Conservation (phyloP, 1,140 invertebrate genomes). For the Aplysia californica region DNA sequence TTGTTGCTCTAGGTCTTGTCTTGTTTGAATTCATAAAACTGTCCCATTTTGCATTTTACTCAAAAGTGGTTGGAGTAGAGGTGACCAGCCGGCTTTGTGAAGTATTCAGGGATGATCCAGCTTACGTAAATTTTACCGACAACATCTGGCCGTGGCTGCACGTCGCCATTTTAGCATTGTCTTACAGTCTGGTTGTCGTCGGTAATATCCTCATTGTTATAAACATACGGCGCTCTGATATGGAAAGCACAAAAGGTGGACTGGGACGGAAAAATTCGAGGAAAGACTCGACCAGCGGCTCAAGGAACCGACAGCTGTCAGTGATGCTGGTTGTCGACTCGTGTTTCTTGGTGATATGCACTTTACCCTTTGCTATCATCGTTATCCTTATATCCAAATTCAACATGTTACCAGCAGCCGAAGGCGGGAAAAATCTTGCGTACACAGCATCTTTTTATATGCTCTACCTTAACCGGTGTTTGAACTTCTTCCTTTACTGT, state of each 20-base stretch:
- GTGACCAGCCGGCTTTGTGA: constrained; percentile 42
- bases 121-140: constrained; percentile 33
- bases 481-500: constrained; percentile 57
- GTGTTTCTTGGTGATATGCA: constrained; percentile 47
- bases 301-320: constrained; percentile 41
- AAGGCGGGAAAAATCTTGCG: constrained; percentile 35
- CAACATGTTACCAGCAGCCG: constrained; percentile 10
- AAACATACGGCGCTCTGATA: constrained; percentile 35
- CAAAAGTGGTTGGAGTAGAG: constrained; percentile 35
- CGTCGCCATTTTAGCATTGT: constrained; percentile 43
- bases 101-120: constrained; percentile 26
- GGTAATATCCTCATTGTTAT: constrained; percentile 58
- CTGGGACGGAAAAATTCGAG: neutral
- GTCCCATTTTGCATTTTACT: constrained; percentile 42
- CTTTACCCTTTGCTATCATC: constrained; percentile 48
- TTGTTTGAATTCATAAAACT: constrained; percentile 19
- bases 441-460: constrained; percentile 49
- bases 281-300: neutral
- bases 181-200: constrained; percentile 44
- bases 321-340: constrained; percentile 54
- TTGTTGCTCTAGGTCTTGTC: neutral
- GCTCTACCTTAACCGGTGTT: constrained; percentile 55
- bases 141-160: constrained; percentile 51
- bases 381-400: constrained; percentile 28
- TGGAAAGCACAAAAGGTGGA: neutral